Evolutionary conservation across 2,113 vertebrate genomes (phyloP), one percentile per base, ranked within the genome.

Genomic region (Holacanthus passer): DNA sequence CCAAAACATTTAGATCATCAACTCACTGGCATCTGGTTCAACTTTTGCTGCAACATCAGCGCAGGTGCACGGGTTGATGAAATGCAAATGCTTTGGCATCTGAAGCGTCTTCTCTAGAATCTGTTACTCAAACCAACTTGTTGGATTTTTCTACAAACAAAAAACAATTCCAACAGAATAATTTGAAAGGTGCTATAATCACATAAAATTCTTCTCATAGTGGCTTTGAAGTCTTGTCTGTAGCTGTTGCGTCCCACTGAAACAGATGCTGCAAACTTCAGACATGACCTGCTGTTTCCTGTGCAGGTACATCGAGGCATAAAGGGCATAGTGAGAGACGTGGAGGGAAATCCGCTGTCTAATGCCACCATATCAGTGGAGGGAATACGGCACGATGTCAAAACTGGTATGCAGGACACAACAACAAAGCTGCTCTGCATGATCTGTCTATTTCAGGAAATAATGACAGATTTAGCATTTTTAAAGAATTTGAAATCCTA

Each of bases 321-420:
- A 81, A 99, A 97, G 83, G 98, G 98, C 0, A 52, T 97, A 1
- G 97, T 99, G 69, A 97, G 92, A 0, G 97, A 99, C 1, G 93
- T 96, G 72, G 96, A 98, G 3, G 97, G 97, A n/a, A 96, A 96
- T 2, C 94, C 95, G 17, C 95, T 99, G 0, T 81, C 95, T 41
- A 99, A 99, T 0, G 96, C 96, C 85, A 97, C 97, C 66, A 94
- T 99, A 1, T 92, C 97, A 0, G 96, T 99, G 69, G 97, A 96
- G 14, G 98, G 97, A 67, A 94, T 99, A 84, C 95, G 95, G n/a
- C 98, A 99, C 0, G 96, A 97, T 0, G 85, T 99, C 73, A 96
- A 77, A 77, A 98, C 98, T 88, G 97, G 98, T 99, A 93, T 11
- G 81, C 58, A 4, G 37, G 63, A 2, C 10, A 27, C 19, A 39